Evolutionary conservation across 2,888 invertebrate species (phyloP), one percentile per base, ranked within the genome.

Genomic region (Omphaloscelis lunosa): DNA sequence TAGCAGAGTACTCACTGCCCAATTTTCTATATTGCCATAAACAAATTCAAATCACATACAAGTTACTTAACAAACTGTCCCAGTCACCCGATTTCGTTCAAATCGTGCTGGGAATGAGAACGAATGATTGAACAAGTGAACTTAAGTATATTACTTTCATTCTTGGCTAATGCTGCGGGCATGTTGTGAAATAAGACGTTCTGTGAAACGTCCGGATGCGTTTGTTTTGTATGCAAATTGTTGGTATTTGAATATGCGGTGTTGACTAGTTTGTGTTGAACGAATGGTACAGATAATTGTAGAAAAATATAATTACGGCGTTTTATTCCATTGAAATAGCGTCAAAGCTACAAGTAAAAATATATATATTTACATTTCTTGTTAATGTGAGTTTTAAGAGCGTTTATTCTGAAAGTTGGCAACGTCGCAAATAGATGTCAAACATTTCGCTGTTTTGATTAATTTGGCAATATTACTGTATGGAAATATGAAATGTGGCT

Each of bases 81-180:
- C 48, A 53, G 88, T 87, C 78, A 87, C 89, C 85, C 77, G 76
- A 53, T 87, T 88, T 67, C 62, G 80, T 51, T 72, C 20, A 20
- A 20, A 23, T 20, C 85, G 87, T 89, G 87, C 58, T 41, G 27
- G 27, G 86, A 79, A 77, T 86, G 39, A 48, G 72, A 87, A 83
- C 20, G 23, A 68, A 79, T 72, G 75, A 83, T 70, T 82, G 72
- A 71, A 77, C 65, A 58, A 66, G 39, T 68, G 82, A 71, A 68
- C 82, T n/a, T 65, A 84, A 79, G n/a, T 77, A 27, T 77, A 80
- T 74, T 75, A 87, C 81, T 85, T 87, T 87, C 87, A 41, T 66
- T 84, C 71, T 85, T 85, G 63, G 70, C 72, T 66, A 82, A 76
- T 80, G 80, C 72, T 69, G 78, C 69, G 20, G 70, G n/a, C 5